Base-by-base conservation (phyloP, 1,140 invertebrate genomes). In the Myzus persicae region DNA sequence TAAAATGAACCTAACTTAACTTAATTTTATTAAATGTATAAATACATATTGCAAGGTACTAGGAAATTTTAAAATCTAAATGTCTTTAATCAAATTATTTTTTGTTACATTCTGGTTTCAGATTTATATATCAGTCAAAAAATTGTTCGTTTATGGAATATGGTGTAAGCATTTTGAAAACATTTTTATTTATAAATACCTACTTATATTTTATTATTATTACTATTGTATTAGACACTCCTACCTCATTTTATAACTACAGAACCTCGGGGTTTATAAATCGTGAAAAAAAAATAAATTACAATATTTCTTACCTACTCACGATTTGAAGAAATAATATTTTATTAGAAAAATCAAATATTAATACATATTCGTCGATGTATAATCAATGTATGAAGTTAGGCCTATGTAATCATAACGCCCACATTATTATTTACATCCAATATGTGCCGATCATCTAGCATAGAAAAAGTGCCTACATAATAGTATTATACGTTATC, bases 321-420 rank as follows among this genome's bases (percentile, higher is more conserved):
- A 76, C 81, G 81, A 54, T 8, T 54, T 54, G 22, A 93, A 31
- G 20, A 54, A 85, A 54, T 31, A 93, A 48, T 51, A 36, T 67
- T 90, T 90, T 40, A n/a, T 42, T 42, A 40, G 38, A 59, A 54
- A 90, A 84, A 93, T 93, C 20, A 93, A 93, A 93, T 93, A 84
- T 40, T 48, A 44, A 85, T 85, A 84, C 59, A 76, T 38, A 84
- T 85, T 51, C 31, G 42, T 93, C 59, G 91, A 85, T 22, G 31
- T 84, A 42, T 85, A 46, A 91, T 76, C 42, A 14, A 85, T 44
- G 40, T 44, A 42, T 44, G 31, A 14, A 85, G 84, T 42, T 54
- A 84, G 91, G 91, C 91, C 91, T 93, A 93, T 84, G 46, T 84
- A 92, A 92, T 91, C 90, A 91, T 44, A 81, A 76, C 76, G 44